Conservation (phyloP, 2,888 invertebrate species). For the Lasioglossum figueresi region DNA sequence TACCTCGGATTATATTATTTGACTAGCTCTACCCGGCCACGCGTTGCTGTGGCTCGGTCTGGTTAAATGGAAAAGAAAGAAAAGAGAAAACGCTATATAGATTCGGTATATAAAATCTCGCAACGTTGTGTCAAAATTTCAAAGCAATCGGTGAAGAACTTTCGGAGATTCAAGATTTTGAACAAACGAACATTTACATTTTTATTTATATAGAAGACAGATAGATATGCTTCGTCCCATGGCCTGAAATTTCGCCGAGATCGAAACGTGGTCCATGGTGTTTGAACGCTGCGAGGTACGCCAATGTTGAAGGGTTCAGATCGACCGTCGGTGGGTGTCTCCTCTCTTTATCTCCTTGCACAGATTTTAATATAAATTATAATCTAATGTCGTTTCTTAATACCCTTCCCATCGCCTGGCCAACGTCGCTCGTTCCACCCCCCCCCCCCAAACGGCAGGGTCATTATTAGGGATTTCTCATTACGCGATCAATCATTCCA, state of each 20-base stretch:
- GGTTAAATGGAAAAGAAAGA: no score
- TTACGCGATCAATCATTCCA: constrained; percentile 82
- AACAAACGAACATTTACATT: no score
- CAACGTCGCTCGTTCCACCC: constrained; percentile 61
- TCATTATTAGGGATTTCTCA: constrained; percentile 83
- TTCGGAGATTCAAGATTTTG: no score
- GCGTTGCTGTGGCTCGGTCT: no score
- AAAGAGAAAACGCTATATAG: no score
- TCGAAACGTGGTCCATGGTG: constrained; percentile 15
- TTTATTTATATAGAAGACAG: no score
- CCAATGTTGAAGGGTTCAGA: constrained; percentile 79
- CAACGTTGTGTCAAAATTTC: no score
- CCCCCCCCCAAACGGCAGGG: constrained; percentile 76
- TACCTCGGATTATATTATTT: not conserved
- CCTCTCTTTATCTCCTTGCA: constrained; percentile 82
- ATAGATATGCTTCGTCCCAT: not conserved
- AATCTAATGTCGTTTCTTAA: constrained; percentile 84
- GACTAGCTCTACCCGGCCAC: no score
- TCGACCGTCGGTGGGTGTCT: constrained; percentile 75
- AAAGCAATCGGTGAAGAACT: no score
- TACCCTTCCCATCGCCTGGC: constrained; percentile 74
- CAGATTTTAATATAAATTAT: constrained; percentile 84
- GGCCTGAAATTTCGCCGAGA: not conserved
- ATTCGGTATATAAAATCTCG: no score
- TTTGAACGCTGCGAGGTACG: constrained; percentile 66